Base-by-base conservation (phyloP, 23 tunicate genomes). In the Styela clava region DNA sequence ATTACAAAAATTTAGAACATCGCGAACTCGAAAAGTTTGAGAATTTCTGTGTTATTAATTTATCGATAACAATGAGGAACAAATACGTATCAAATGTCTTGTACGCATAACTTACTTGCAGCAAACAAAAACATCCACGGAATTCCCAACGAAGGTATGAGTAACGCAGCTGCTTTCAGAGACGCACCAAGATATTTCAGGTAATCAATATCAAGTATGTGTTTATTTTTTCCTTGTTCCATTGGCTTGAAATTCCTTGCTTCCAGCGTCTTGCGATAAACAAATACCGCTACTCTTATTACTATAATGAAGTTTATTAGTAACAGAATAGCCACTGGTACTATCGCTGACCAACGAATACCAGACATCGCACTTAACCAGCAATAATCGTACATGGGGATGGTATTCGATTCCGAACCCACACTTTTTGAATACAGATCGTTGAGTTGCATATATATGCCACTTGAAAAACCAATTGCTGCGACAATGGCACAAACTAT, bases 71-170 rank as follows among this genome's bases (percentile, higher is more conserved):
- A n/a, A n/a, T n/a, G n/a, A n/a, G n/a, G n/a, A n/a, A n/a, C n/a
- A n/a, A n/a, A n/a, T n/a, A n/a, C n/a, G n/a, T n/a, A n/a, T n/a
- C n/a, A n/a, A n/a, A n/a, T n/a, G n/a, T n/a, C n/a, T n/a, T n/a
- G n/a, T n/a, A n/a, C n/a, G n/a, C n/a, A 61, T 24, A 2, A 64
- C 85, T 82, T 35, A 82, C 85, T 82, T 69, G 85, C 29, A 35
- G 44, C 35, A 35, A 82, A 69, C 64, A 32, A 51, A 31, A 82
- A 69, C 27, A 82, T 27, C 44, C 65, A 82, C 20, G 85, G 78
- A 52, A 70, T 82, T 23, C 85, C 85, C 18, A 82, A 65, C 29
- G 69, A 34, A 0, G 85, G 85, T 22, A 82, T 68, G 20, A 82
- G 76, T 7, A 82, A 23, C 30, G n/a, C 69, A 20, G 69, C 27